Conservation (phyloP, 2,113 vertebrate species). For the Megaptera novaeangliae region DNA sequence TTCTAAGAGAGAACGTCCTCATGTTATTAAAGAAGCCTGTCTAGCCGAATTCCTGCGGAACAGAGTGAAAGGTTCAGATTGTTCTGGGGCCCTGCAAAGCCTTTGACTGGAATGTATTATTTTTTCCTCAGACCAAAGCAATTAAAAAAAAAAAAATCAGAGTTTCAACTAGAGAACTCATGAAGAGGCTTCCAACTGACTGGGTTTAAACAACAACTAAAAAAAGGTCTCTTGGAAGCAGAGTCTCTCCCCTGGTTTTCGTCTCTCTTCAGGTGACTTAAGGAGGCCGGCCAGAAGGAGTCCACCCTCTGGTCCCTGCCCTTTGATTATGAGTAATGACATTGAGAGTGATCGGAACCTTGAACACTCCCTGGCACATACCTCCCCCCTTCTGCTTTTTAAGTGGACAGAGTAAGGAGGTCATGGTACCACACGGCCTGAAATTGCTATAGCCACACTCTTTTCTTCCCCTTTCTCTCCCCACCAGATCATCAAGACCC, state of each 20-base stretch:
- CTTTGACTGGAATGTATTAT: constrained; percentile 26
- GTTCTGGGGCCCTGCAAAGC: neutral
- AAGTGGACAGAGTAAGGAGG: neutral
- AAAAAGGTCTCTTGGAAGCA: neutral
- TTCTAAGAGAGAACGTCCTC: neutral
- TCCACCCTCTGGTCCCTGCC: neutral
- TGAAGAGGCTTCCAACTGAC: constrained; percentile 48
- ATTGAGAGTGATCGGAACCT: neutral
- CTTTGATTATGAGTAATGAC: neutral
- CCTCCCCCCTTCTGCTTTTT: neutral
- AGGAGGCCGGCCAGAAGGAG: neutral
- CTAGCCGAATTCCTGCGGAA: neutral
- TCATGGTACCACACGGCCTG: neutral
- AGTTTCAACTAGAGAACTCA: constrained; percentile 39
- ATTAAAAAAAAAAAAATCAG: neutral
- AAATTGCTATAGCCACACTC: neutral
- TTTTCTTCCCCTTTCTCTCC: neutral
- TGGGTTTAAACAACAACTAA: constrained; percentile 11
- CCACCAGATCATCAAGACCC: neutral
- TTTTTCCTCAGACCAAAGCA: constrained; percentile 52
- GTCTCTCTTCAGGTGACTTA: neutral
- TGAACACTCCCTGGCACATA: neutral
- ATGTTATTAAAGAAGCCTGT: neutral
- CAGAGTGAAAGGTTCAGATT: neutral
- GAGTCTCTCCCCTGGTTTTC: neutral